These are phyloP conservation scores for Catonia carolina DNA, from an alignment of 2,888 invertebrate genomes.

Conservation along the genomic window DNA sequence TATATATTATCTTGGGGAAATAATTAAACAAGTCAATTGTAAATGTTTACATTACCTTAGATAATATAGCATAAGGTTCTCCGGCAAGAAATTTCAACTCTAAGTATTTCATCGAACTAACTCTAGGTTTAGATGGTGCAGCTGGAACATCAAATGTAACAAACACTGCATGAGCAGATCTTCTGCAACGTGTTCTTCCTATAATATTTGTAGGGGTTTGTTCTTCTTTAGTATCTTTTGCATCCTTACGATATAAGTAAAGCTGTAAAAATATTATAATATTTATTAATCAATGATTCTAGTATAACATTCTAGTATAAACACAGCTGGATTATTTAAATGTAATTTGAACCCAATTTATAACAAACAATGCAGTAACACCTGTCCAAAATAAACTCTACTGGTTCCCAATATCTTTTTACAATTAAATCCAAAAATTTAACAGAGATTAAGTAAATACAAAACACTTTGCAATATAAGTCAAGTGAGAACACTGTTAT, in stretches of 20 bases:
- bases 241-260: constrained; percentile 38
- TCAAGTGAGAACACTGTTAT: no score
- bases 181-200: constrained; percentile 48
- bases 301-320: no score
- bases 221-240: constrained; percentile 31
- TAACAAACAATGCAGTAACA: no score
- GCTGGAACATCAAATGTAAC: constrained; percentile 56
- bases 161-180: constrained; percentile 54
- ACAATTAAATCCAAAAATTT: no score
- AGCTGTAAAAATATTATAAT: constrained; percentile 30
- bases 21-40: no score
- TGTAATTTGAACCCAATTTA: background rate
- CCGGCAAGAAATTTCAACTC: constrained; percentile 43
- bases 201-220: constrained; percentile 42
- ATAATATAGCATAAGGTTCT: constrained; percentile 43
- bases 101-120: constrained; percentile 43
- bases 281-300: no score
- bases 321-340: background rate
- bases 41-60: constrained; percentile 48
- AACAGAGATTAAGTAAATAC: no score
- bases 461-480: no score
- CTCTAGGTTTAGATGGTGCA: constrained; percentile 57
- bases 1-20: no score
- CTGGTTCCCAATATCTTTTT: no score
- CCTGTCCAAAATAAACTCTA: no score